phyloP scores from a whole-genome alignment of 2,888 invertebrate genomes.

The Meteorus cinctellus region DNA sequence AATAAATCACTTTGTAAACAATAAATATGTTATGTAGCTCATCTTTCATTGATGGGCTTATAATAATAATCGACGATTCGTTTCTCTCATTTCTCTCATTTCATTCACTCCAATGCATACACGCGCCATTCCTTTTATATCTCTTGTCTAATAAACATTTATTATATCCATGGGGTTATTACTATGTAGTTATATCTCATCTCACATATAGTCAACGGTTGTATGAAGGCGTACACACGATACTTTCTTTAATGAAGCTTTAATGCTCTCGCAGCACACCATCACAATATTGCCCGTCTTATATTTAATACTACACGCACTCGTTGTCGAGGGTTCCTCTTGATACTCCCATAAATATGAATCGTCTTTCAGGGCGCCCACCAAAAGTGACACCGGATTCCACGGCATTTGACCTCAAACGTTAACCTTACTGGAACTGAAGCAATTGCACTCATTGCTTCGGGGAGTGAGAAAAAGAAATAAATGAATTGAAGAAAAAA shows the following conservation, averaged over 20 bases:
- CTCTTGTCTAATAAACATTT: too few relatives aligned
- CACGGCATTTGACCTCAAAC: conserved; percentile 68
- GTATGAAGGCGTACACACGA: not conserved
- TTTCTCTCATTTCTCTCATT: too few relatives aligned
- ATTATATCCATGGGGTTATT: too few relatives aligned
- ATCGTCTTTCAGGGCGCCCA: conserved; percentile 44
- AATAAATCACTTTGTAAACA: too few relatives aligned
- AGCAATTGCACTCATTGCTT: conserved; percentile 70
- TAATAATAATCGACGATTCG: too few relatives aligned
- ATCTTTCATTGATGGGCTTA: too few relatives aligned
- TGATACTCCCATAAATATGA: conserved; percentile 12
- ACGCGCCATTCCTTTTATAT: too few relatives aligned
- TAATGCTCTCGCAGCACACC: not conserved
- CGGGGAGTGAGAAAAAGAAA: not conserved
- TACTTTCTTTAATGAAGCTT: conserved; percentile 1
- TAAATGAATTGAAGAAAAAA: conserved; percentile 25
- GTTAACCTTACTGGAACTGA: conserved; percentile 69
- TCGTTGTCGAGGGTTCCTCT: not conserved
- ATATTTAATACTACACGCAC: not conserved
- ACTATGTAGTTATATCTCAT: not conserved
- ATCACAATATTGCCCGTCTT: too few relatives aligned
- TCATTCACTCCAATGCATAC: too few relatives aligned
- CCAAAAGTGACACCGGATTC: conserved; percentile 70
- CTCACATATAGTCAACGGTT: not conserved
- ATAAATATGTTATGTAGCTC: too few relatives aligned